Conservation (phyloP, 2,888 invertebrate genomes). For the Hirtodrosophila histrioides region DNA sequence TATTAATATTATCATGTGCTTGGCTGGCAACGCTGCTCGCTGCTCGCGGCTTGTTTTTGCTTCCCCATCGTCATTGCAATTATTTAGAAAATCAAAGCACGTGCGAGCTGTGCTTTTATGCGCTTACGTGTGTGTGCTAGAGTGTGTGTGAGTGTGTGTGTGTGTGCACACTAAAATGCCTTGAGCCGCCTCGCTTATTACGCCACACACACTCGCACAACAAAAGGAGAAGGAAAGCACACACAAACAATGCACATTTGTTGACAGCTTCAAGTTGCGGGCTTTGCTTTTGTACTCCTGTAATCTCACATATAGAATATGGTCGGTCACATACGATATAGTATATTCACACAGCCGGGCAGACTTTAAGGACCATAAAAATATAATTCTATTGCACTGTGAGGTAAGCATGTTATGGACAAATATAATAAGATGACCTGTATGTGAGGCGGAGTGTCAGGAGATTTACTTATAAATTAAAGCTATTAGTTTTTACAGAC, state of each 20-base stretch:
- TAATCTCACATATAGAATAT: constrained; percentile 8
- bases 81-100: constrained; percentile 77
- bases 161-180: constrained; percentile 64
- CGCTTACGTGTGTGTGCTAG: constrained; percentile 50
- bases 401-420: constrained; percentile 31
- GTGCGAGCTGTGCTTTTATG: constrained; percentile 75
- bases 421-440: neutral
- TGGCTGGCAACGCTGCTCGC: constrained; percentile 30
- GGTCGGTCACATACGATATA: too few relatives aligned
- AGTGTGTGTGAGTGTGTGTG: constrained; percentile 8
- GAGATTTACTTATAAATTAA: neutral
- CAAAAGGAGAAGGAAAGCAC: constrained; percentile 2
- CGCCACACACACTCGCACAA: constrained; percentile 31
- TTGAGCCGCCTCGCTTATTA: constrained; percentile 69
- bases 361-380: constrained; percentile 20
- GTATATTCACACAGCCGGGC: too few relatives aligned
- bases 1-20: constrained; percentile 77
- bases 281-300: constrained; percentile 25
- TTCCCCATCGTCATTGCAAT: constrained; percentile 66
- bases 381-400: constrained; percentile 24
- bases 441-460: neutral
- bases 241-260: constrained; percentile 48
- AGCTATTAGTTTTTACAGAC: too few relatives aligned
- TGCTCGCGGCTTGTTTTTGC: constrained; percentile 19
- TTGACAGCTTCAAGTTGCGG: constrained; percentile 62